Conservation (phyloP, 2,797 vertebrate genomes). For the Hylomyscus alleni region DNA sequence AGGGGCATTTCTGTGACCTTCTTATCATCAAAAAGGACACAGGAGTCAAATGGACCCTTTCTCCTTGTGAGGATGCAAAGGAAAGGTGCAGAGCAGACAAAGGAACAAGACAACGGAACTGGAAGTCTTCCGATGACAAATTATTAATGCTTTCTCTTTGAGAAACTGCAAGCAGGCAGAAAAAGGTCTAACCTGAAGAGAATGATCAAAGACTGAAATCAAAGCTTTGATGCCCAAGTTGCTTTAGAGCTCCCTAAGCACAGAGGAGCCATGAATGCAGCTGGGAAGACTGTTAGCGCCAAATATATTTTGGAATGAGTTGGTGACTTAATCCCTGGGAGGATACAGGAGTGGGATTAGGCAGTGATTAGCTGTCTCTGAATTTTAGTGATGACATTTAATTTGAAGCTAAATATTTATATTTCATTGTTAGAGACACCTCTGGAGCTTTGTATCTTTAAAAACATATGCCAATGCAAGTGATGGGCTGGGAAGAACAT, state of each 20-base stretch:
- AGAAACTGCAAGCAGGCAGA: conserved; percentile 83
- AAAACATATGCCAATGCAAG: not conserved
- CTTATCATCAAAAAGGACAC: not conserved
- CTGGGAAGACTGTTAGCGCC: conserved; percentile 63
- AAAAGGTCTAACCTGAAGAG: conserved; percentile 82
- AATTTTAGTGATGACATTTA: conserved; percentile 71
- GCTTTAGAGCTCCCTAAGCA: conserved; percentile 62
- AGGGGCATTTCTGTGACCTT: not conserved
- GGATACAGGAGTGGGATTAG: conserved; percentile 67
- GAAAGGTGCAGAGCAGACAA: conserved; percentile 72
- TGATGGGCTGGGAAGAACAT: not conserved
- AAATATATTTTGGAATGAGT: conserved; percentile 49
- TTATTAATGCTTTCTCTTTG: conserved; percentile 83
- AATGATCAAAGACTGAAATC: conserved; percentile 81
- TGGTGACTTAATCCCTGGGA: conserved; percentile 73
- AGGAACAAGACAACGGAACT: conserved; percentile 75
- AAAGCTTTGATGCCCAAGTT: conserved; percentile 82
- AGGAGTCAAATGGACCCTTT: conserved; percentile 40
- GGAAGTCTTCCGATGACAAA: conserved; percentile 81
- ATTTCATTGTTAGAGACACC: conserved; percentile 50
- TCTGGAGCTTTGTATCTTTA: conserved; percentile 17
- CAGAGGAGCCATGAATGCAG: conserved; percentile 16
- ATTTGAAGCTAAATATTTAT: conserved; percentile 64
- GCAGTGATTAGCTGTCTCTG: conserved; percentile 60
- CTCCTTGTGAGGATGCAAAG: not conserved